Evolutionary conservation across 2,797 vertebrate species (phyloP).

Genomic region (Phoeniculus purpureus): DNA sequence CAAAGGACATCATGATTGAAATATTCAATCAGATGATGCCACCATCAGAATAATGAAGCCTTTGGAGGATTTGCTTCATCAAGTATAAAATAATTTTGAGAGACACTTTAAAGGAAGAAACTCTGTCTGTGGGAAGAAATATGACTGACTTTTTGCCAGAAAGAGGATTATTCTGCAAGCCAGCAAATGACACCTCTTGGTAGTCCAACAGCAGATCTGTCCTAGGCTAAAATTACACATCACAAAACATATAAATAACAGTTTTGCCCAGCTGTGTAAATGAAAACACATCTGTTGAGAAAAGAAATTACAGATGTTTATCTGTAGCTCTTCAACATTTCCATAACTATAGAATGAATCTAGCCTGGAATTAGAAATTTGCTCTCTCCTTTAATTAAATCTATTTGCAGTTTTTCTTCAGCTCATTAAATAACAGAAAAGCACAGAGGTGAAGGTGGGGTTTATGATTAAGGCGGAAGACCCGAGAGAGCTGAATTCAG

Average conservation of each 20-base stretch:
- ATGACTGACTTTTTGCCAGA: conserved; percentile 67
- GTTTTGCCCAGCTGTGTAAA: conserved; percentile 77
- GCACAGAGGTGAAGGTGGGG: background rate
- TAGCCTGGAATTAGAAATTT: conserved; percentile 72
- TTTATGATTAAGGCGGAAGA: conserved; percentile 6
- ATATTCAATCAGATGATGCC: conserved; percentile 79
- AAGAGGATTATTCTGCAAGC: conserved; percentile 62
- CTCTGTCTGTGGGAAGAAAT: conserved; percentile 59
- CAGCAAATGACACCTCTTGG: conserved; percentile 73
- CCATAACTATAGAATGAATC: conserved; percentile 49
- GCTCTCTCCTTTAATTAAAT: conserved; percentile 77
- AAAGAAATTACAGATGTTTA: conserved; percentile 73
- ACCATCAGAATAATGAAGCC: conserved; percentile 77
- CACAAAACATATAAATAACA: conserved; percentile 72
- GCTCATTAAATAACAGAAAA: conserved; percentile 66
- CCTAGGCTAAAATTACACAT: conserved; percentile 72
- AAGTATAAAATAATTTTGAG: conserved; percentile 78
- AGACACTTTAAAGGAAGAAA: conserved; percentile 75
- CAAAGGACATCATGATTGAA: conserved; percentile 72
- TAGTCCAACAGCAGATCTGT: conserved; percentile 66
- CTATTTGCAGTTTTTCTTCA: conserved; percentile 65
- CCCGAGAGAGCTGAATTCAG: background rate
- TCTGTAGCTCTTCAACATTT: conserved; percentile 73
- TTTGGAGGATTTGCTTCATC: conserved; percentile 74
- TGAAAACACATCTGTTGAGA: conserved; percentile 69